phyloP scores from a whole-genome alignment of 2,888 invertebrate species.

The Reticulitermes lucifugus region DNA sequence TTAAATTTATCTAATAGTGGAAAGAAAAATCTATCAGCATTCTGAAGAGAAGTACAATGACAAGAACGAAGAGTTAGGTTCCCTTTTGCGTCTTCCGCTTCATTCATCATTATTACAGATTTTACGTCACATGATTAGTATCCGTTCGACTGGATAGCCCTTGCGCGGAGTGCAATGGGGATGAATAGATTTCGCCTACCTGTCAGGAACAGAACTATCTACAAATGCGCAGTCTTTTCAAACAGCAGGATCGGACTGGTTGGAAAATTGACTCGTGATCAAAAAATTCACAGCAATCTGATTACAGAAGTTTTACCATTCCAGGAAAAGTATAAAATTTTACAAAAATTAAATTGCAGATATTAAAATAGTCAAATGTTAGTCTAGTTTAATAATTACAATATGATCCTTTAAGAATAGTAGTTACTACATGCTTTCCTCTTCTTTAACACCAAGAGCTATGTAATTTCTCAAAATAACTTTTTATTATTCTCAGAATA shows the following conservation, averaged over 20 bases:
- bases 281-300: too few relatives aligned
- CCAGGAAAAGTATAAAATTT: too few relatives aligned
- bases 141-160: not conserved
- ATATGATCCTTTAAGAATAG: too few relatives aligned
- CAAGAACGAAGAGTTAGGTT: too few relatives aligned
- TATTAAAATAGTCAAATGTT: too few relatives aligned
- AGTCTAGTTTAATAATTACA: too few relatives aligned
- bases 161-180: not conserved
- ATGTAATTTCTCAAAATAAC: too few relatives aligned
- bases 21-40: not conserved
- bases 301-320: too few relatives aligned
- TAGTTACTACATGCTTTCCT: too few relatives aligned
- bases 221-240: slow-evolving; percentile 11
- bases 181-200: slow-evolving; percentile 30
- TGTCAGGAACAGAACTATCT: slow-evolving; percentile 32
- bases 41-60: not conserved
- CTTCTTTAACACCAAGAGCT: too few relatives aligned
- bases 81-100: not conserved
- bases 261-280: not conserved
- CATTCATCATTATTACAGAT: not conserved
- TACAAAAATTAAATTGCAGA: too few relatives aligned
- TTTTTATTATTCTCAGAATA: too few relatives aligned
- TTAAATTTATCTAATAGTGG: not conserved
- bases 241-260: slow-evolving; percentile 18
- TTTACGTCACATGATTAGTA: slow-evolving; percentile 10